Conservation (phyloP, 2,797 vertebrate genomes). For the Gambelia wislizenii region DNA sequence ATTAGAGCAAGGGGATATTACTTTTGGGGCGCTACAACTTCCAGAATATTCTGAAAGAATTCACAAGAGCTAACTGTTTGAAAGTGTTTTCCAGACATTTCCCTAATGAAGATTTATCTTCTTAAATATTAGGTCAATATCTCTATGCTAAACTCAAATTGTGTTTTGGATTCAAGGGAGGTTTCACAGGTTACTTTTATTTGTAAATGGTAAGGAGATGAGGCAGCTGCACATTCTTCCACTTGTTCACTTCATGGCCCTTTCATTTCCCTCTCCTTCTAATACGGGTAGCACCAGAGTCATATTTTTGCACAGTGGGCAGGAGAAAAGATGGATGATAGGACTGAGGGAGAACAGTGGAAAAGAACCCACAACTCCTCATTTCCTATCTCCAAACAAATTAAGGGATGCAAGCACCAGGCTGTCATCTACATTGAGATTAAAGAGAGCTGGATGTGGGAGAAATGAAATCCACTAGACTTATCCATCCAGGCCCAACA, state of each 20-base stretch:
- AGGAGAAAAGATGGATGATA: not conserved
- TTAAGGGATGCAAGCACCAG: not conserved
- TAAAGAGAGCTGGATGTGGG: not conserved
- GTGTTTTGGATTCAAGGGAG: not conserved
- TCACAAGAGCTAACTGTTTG: not conserved
- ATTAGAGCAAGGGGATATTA: not conserved
- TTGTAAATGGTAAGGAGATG: not conserved
- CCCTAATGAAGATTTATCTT: not conserved
- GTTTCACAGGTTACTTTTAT: not conserved
- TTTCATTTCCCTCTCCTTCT: not conserved
- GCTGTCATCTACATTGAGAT: too few species aligned
- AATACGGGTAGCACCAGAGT: not conserved
- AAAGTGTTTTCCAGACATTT: not conserved
- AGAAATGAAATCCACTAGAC: too few species aligned
- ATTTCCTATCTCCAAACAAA: not conserved
- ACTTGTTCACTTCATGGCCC: not conserved
- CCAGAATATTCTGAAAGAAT: too few species aligned
- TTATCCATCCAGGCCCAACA: too few species aligned
- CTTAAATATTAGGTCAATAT: not conserved
- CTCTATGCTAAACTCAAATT: not conserved
- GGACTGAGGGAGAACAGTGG: not conserved
- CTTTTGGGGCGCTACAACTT: too few species aligned
- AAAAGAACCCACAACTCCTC: not conserved
- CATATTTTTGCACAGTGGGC: not conserved
- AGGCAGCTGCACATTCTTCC: not conserved